Conservation (phyloP, 2,797 vertebrate species). For the Chaenodraco wilsoni region DNA sequence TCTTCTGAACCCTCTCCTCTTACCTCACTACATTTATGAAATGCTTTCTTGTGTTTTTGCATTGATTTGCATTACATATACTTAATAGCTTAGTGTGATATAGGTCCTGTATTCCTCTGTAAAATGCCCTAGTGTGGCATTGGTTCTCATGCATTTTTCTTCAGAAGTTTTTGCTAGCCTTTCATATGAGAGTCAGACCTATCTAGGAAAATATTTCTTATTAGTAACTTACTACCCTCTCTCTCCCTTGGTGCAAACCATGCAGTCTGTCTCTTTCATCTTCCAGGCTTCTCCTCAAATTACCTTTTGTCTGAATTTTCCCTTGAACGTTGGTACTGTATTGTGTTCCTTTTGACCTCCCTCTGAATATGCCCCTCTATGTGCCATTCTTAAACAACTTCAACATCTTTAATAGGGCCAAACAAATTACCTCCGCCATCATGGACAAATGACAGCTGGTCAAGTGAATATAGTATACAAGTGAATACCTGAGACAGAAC, state of each 20-base stretch:
- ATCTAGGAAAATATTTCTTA: constrained; percentile 49
- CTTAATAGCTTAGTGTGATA: constrained; percentile 24
- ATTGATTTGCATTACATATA: constrained; percentile 42
- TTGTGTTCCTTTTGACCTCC: constrained; percentile 42
- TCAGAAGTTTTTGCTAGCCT: constrained; percentile 44
- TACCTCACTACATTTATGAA: constrained; percentile 7
- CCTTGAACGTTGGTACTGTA: constrained; percentile 23
- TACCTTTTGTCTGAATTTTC: constrained; percentile 42
- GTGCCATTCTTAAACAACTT: constrained; percentile 30
- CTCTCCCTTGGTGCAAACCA: constrained; percentile 24
- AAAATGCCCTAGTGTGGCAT: constrained; percentile 14
- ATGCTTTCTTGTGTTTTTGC: constrained; percentile 8
- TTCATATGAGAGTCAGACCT: constrained; percentile 51
- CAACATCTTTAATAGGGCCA: constrained; percentile 49
- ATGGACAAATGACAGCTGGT: constrained; percentile 56
- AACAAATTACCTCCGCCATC: constrained; percentile 63
- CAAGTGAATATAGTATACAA: constrained; percentile 15
- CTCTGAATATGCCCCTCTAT: constrained; percentile 21
- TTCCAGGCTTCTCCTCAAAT: constrained; percentile 42
- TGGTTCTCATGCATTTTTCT: constrained; percentile 36
- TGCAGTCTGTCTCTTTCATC: constrained; percentile 57
- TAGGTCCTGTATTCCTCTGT: constrained; percentile 15
- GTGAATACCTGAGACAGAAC: constrained; percentile 43
- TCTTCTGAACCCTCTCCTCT: background rate
- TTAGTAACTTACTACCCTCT: constrained; percentile 41